Conservation (phyloP, 1,140 invertebrate species). For the Brachionus sp. region DNA sequence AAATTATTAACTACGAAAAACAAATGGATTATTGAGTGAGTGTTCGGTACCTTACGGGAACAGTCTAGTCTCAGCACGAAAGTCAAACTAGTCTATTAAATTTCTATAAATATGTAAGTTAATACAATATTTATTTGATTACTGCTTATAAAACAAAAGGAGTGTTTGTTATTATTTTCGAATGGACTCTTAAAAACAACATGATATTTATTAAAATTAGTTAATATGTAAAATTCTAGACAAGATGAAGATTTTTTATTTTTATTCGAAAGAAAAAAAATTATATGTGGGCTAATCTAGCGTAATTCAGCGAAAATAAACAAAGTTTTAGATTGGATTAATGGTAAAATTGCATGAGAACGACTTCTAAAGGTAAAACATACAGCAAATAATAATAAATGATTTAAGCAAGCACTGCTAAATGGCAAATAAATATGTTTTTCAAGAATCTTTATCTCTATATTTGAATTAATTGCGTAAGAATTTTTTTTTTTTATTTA, state of each 20-base stretch:
- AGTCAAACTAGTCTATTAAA: neutral
- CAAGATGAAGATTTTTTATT: neutral
- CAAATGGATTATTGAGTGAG: neutral
- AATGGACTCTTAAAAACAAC: neutral
- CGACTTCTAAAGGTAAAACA: neutral
- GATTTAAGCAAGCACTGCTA: neutral
- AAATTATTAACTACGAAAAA: neutral
- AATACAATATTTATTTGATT: conserved; percentile 40
- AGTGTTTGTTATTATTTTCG: neutral
- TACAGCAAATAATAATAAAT: neutral
- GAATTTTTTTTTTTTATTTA: neutral
- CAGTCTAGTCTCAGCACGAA: conserved; percentile 11
- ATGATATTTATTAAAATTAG: conserved; percentile 12
- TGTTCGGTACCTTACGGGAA: conserved; percentile 4
- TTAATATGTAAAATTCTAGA: neutral
- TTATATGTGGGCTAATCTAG: neutral
- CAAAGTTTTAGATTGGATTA: neutral
- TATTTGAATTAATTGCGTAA: neutral
- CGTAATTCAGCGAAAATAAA: neutral
- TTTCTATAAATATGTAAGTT: conserved; percentile 28
- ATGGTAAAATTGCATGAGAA: neutral
- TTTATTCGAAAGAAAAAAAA: neutral
- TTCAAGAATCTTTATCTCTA: neutral
- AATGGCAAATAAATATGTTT: neutral
- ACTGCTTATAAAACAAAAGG: neutral